Base-by-base conservation (phyloP, 2,888 invertebrate species). In the Fragum fragum region DNA sequence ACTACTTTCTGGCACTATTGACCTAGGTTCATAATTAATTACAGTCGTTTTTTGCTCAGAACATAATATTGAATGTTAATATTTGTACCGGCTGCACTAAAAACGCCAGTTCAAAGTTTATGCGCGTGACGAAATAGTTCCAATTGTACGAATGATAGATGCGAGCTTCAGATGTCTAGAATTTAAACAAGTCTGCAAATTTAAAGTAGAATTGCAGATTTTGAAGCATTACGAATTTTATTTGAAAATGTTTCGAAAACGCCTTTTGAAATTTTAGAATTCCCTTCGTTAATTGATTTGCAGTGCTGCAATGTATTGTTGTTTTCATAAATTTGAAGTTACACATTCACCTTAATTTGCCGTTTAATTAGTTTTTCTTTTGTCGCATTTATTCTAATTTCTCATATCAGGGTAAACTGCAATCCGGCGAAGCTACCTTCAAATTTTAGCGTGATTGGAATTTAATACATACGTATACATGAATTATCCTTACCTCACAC, bases 1-100 rank as follows among this genome's bases (percentile, higher is more conserved):
- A 42, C 66, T 66, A 9, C 39, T 61, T 39, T 66, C 42, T 66
- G 66, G 66, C 66, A 66, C 9, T 42, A 42, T 42, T 39, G 66
- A 66, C 66, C 42, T 42, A 42, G 66, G 66, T 66, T 66, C 66
- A 66, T 66, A 23, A 66, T 66, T 66, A 42, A 66, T 66, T 32
- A 32, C 28, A 7, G 9, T 66, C 42, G 29, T 66, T 42, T 66
- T 42, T 66, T 66, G 66, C 26, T 66, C 23, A n/a, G 57, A 57
- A n/a, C 63, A 63, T 63, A 57, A 5, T 47, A 47, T 47, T 47
- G 47, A 47, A 47, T 47, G 47, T n/a, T 47, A 47, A 9, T 47
- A 47, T 18, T n/a, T n/a, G 42, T 36, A 66, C 66, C 23, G 0
- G 23, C 18, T 42, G 42, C 66, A 66, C 42, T 26, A 21, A 23